Conservation (phyloP, 2,797 vertebrate species). For the Gambelia wislizenii region DNA sequence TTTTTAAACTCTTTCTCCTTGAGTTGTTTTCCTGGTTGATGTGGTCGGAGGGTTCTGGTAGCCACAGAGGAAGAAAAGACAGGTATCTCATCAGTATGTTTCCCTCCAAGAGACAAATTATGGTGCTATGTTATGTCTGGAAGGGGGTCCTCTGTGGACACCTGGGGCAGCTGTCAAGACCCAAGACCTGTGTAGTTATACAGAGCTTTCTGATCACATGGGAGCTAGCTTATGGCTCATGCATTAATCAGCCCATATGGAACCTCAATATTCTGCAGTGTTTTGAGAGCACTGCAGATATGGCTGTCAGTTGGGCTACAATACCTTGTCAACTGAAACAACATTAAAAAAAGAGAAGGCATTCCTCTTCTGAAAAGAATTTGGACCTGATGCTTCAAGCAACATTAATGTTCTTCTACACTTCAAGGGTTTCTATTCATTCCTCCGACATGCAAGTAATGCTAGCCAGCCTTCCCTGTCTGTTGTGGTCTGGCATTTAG, state of each 20-base stretch:
- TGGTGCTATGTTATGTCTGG: neutral
- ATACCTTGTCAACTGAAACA: neutral
- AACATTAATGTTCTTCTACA: neutral
- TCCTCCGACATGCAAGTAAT: neutral
- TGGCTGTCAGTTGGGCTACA: neutral
- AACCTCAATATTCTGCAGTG: neutral
- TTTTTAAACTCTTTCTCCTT: neutral
- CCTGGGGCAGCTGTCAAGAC: neutral
- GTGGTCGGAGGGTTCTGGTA: neutral
- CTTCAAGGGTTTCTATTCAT: conserved; percentile 53
- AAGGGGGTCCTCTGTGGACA: neutral
- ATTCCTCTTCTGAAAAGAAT: neutral
- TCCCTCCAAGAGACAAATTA: neutral
- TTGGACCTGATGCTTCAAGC: conserved; percentile 10
- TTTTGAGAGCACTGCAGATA: neutral
- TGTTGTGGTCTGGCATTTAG: conserved; percentile 56
- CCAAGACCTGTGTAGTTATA: neutral
- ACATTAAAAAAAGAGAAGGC: neutral
- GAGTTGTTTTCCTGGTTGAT: neutral
- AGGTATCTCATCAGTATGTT: neutral
- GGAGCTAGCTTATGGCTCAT: neutral
- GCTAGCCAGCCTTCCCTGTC: conserved; percentile 14
- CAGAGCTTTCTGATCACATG: neutral
- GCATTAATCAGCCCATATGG: neutral
- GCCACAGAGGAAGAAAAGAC: neutral